Percentiles rank a stretch among this genome's conserved stretches.
phyloP scores from a whole-genome alignment of 2,888 invertebrate species.

The Muschampia plurimacula region DNA sequence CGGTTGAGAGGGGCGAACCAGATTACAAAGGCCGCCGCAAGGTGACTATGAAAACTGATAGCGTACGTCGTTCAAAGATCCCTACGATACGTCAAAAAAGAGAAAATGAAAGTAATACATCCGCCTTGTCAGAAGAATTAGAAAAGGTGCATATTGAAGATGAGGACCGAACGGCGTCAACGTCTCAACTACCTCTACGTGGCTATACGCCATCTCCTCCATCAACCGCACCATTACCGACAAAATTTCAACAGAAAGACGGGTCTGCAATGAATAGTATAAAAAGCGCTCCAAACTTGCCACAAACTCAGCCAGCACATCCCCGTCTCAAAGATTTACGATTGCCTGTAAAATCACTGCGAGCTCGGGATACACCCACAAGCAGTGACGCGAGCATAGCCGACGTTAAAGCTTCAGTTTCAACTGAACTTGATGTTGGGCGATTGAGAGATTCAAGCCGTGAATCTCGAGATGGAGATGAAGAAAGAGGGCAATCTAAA shows the following conservation, averaged over 20 bases:
- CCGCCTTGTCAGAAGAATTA: conserved; percentile 81
- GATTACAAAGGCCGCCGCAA: conserved; percentile 85
- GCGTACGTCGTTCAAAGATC: conserved; percentile 85
- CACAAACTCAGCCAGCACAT: conserved; percentile 88
- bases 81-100: conserved; percentile 85
- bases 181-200: conserved; percentile 87
- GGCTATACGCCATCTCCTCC: conserved; percentile 94
- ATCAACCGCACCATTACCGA: conserved; percentile 93
- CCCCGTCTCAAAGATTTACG: conserved; percentile 90
- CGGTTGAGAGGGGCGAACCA: conserved; percentile 79
- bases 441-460: conserved; percentile 80
- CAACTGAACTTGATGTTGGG: conserved; percentile 79
- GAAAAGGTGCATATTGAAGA: conserved; percentile 88
- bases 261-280: conserved; percentile 91
- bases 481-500: conserved; percentile 89
- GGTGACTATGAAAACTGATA: conserved; percentile 84
- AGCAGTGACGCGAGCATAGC: conserved; percentile 87
- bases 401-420: conserved; percentile 85
- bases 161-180: conserved; percentile 82
- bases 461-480: conserved; percentile 88
- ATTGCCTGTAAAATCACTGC: conserved; percentile 89
- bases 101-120: conserved; percentile 74
- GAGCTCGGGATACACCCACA: conserved; percentile 87
- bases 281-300: conserved; percentile 92
- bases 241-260: conserved; percentile 91